phyloP scores from a whole-genome alignment of 1,140 invertebrate species.

The Odontomachus brunneus region DNA sequence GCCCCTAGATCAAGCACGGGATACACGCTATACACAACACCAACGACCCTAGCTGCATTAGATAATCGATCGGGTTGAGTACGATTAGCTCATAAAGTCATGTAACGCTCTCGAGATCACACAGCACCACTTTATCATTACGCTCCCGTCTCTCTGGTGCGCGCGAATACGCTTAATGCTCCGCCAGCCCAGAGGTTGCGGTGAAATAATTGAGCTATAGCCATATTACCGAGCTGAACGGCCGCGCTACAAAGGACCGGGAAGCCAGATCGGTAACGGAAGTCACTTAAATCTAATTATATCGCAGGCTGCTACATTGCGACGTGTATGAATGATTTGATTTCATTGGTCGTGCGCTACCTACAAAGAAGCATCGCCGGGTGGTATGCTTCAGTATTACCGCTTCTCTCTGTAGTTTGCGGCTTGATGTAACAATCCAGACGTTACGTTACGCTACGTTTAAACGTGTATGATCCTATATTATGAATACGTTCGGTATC shows the following conservation, averaged over 20 bases:
- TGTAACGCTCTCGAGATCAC: constrained; percentile 52
- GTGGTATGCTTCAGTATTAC: too few relatives aligned
- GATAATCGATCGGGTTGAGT: constrained; percentile 66
- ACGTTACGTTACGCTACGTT: too few relatives aligned
- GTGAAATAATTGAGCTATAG: constrained; percentile 66
- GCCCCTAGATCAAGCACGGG: too few relatives aligned
- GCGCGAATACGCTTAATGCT: constrained; percentile 69
- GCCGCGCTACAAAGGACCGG: constrained; percentile 30
- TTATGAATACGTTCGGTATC: too few relatives aligned
- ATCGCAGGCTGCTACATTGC: background rate
- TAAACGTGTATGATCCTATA: too few relatives aligned
- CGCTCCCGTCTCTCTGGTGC: constrained; percentile 39
- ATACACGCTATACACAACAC: background rate
- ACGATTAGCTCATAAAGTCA: constrained; percentile 69
- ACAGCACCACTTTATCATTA: constrained; percentile 59
- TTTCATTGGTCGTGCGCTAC: background rate
- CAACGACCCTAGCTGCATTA: constrained; percentile 39
- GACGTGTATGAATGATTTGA: constrained; percentile 22
- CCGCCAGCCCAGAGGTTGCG: constrained; percentile 21
- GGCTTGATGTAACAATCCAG: too few relatives aligned
- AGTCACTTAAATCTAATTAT: constrained; percentile 59
- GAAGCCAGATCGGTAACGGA: constrained; percentile 60
- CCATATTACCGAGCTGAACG: background rate
- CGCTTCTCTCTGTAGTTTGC: too few relatives aligned
- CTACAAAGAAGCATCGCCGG: background rate